Evolutionary conservation across 2,113 vertebrate genomes (phyloP).

Genomic region (Tragelaphus imberbis): DNA sequence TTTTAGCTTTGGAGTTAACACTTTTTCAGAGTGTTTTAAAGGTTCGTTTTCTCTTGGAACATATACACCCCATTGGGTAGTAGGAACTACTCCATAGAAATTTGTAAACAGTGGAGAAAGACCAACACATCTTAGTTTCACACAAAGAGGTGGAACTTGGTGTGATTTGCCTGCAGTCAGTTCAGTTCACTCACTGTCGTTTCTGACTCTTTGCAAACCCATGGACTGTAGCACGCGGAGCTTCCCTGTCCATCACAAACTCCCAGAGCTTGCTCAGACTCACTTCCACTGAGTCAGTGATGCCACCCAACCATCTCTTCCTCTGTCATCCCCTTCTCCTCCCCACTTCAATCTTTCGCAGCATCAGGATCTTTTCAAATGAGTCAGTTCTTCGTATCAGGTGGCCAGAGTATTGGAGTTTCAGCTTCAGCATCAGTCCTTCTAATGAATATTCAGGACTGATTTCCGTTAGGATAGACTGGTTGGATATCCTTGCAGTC

Average conservation of each 20-base stretch:
- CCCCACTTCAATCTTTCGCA: not conserved
- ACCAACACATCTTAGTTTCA: not conserved
- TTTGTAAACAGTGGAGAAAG: constrained; percentile 72
- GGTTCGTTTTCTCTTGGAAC: not conserved
- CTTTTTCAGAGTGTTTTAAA: constrained; percentile 17
- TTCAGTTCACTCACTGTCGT: not conserved
- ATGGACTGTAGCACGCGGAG: rapidly evolving
- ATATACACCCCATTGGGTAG: not conserved
- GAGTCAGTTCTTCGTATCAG: not conserved
- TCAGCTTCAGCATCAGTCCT: not conserved
- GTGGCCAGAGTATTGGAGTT: not conserved
- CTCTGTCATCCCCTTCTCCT: not conserved
- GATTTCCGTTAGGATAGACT: not conserved
- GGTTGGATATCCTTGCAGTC: not conserved
- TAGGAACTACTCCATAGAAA: not conserved
- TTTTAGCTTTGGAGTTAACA: not conserved
- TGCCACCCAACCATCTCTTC: not conserved
- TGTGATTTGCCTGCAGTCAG: not conserved
- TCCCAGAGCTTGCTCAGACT: not conserved
- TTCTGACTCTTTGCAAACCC: not conserved
- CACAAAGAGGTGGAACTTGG: not conserved
- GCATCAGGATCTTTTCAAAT: not conserved
- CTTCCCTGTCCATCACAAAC: not conserved
- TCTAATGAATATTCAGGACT: not conserved
- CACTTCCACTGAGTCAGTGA: not conserved